Evolutionary conservation across 2,797 vertebrate species (phyloP), one percentile per base, ranked within the genome.

Genomic region (Microctenopoma stevenorrisi): DNA sequence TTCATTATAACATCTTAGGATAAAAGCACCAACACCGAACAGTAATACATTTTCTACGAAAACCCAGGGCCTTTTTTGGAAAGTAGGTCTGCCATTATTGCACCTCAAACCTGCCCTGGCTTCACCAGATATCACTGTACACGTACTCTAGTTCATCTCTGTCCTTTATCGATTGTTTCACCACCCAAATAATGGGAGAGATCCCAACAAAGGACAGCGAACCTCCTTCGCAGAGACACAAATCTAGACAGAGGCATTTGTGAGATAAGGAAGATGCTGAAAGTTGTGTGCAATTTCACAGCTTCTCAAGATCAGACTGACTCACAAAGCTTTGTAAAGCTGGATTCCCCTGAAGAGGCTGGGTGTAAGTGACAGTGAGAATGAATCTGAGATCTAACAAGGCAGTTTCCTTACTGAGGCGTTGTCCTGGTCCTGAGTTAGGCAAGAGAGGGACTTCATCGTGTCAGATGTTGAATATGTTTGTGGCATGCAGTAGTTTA

Each of bases 21-120:
- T 92, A 93, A 86, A 92, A 93, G 92, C 93, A 93, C 93, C 94
- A 93, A 93, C 92, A 94, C 85, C 89, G 84, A 92, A 94, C 89
- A 90, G 86, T 85, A 91, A 93, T 79, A 90, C 81, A 40, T 81
- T 86, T 84, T 83, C 84, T 84, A 89, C 82, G 68, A 81, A 88
- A 86, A 78, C 67, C 73, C 72, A 81, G 88, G 88, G 88, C 71
- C 69, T 84, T 90, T 86, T 85, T 33, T 33, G 86, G 83, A 86
- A 90, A 92, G 84, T 86, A 83, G 86, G 88, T 93, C 89, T 91
- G 88, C 88, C 33, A 58, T 93, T 92, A 93, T 92, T 94, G 93
- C 93, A 93, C 91, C 91, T 92, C 90, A 89, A 88, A 93, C 88
- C 89, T 91, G 86, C 84, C 87, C 87, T 85, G 85, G 86, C 82